Percentiles rank a stretch among this genome's conserved stretches.
These are phyloP conservation scores for Ctenoplectra terminalis DNA, from an alignment of 1,140 invertebrate genomes.

Conservation along the genomic window DNA sequence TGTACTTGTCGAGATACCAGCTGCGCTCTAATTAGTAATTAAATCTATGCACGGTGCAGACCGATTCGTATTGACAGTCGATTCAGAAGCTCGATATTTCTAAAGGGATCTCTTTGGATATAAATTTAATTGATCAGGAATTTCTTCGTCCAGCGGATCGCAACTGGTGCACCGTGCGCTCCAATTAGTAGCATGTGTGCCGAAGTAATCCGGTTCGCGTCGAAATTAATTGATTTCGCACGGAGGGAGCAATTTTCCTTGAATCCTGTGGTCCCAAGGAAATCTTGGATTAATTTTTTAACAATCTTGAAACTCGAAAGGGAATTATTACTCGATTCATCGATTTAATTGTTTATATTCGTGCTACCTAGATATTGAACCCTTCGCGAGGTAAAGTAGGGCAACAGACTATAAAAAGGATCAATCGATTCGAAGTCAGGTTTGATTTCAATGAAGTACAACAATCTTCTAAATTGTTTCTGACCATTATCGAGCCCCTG, in stretches of 20 bases:
- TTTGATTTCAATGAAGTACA: background rate
- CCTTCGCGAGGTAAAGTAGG: conserved; percentile 14
- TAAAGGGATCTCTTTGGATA: background rate
- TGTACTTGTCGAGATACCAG: background rate
- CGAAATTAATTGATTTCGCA: background rate
- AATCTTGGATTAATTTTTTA: too few species aligned
- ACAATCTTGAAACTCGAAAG: too few species aligned
- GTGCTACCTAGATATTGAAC: background rate
- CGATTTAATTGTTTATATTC: background rate
- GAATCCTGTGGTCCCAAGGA: too few species aligned
- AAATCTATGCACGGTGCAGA: background rate
- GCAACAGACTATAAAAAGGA: background rate
- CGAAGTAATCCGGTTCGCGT: background rate
- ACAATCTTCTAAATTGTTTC: conserved; percentile 1
- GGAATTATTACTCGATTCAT: background rate
- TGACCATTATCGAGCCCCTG: background rate
- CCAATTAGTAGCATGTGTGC: conserved; percentile 11
- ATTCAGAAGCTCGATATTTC: background rate
- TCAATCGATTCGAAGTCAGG: conserved; percentile 24
- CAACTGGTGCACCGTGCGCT: too few species aligned
- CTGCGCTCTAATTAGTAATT: conserved; percentile 22
- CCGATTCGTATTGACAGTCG: background rate
- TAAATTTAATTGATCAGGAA: conserved; percentile 1
- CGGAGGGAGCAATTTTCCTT: background rate
- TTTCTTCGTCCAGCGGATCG: too few species aligned